Conservation (phyloP, 2,113 vertebrate species). For the Cryptomyrus ogoouensis region DNA sequence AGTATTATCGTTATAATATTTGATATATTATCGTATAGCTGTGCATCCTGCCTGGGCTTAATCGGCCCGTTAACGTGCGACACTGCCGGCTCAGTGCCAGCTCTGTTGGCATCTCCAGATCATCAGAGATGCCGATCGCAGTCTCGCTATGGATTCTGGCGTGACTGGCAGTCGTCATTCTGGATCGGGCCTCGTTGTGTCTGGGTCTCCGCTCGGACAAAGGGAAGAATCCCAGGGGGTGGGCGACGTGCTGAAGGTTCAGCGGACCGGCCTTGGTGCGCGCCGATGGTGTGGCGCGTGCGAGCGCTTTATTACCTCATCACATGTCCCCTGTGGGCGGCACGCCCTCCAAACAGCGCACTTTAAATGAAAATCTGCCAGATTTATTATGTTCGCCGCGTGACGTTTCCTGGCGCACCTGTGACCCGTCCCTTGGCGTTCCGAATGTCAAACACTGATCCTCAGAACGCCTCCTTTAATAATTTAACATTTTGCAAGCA, state of each 20-base stretch:
- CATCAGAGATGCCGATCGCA: not conserved
- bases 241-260: not conserved
- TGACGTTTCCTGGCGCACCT: not conserved
- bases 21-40: not conserved
- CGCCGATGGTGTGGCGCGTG: not conserved
- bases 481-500: not conserved
- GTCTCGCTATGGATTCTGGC: not conserved
- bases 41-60: not conserved
- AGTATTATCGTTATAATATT: too few species aligned
- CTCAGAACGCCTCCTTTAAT: not conserved
- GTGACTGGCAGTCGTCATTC: not conserved
- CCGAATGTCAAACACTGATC: not conserved
- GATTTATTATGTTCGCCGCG: not conserved
- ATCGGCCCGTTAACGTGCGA: not conserved
- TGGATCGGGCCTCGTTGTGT: not conserved
- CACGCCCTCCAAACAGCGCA: not conserved
- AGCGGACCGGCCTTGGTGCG: not conserved
- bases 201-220: not conserved
- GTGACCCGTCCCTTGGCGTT: not conserved
- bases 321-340: too few species aligned
- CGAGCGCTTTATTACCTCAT: not conserved
- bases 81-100: not conserved
- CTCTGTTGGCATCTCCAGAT: not conserved
- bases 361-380: not conserved
- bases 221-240: not conserved